Evolutionary conservation across 2,797 vertebrate species (phyloP).

Genomic region (Hoplostethus mediterraneus): DNA sequence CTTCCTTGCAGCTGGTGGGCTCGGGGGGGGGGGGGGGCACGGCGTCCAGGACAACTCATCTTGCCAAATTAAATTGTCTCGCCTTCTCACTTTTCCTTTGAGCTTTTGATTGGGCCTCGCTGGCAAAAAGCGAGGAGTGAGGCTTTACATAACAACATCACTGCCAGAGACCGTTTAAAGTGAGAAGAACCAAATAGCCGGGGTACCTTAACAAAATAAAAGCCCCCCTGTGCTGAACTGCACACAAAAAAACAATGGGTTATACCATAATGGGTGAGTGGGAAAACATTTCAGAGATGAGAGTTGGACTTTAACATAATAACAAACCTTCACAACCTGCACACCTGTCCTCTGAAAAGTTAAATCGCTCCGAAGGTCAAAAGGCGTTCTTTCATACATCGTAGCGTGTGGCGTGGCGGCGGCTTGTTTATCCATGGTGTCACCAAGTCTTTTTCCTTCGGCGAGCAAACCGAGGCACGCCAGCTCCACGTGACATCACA

Average conservation of each 20-base stretch:
- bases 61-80: slow-evolving; percentile 27
- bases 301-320: neutral
- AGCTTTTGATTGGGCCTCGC: slow-evolving; percentile 11
- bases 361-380: slow-evolving; percentile 29
- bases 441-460: slow-evolving; percentile 48
- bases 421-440: slow-evolving; percentile 46
- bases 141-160: neutral
- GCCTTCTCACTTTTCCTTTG: slow-evolving; percentile 6
- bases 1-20: slow-evolving; percentile 39
- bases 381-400: slow-evolving; percentile 43
- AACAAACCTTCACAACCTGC: slow-evolving; percentile 26
- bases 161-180: neutral
- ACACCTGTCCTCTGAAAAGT: neutral
- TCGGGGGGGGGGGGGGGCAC: slow-evolving; percentile 1
- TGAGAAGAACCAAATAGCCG: too few species aligned
- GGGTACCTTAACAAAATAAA: too few species aligned
- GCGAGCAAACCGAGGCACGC: slow-evolving; percentile 33
- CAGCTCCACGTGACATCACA: slow-evolving; percentile 53
- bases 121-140: neutral
- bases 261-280: too few species aligned
- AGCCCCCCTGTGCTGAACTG: too few species aligned
- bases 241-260: too few species aligned
- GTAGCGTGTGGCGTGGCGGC: neutral
- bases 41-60: neutral
- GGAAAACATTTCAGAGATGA: too few species aligned